A percentile compares a stretch with the other conserved stretches of the same genome.
These are phyloP conservation scores for Chrysomallon squamiferum DNA, from an alignment of 1,140 invertebrate genomes.

Conservation along the genomic window DNA sequence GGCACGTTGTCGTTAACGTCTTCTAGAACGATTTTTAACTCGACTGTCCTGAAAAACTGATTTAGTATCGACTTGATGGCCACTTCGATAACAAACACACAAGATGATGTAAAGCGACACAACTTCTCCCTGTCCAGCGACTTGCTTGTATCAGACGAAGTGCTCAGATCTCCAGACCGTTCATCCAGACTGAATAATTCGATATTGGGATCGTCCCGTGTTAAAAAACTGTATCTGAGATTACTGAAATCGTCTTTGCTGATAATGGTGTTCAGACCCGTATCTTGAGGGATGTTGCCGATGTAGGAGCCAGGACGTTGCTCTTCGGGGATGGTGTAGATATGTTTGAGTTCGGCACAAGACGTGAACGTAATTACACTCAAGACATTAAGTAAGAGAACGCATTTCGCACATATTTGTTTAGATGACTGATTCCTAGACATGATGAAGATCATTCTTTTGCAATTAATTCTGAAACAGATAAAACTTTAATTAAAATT, in stretches of 20 bases:
- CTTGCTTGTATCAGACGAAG: slow-evolving; percentile 1
- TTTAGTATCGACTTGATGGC: slow-evolving; percentile 15
- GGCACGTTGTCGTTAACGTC: slow-evolving; percentile 95
- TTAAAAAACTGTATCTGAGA: slow-evolving; percentile 27
- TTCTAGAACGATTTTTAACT: slow-evolving; percentile 26
- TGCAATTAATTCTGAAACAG: no score
- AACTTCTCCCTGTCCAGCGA: slow-evolving; percentile 30
- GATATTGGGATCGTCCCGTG: slow-evolving; percentile 6
- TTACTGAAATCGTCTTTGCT: slow-evolving; percentile 10
- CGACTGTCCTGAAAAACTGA: slow-evolving; percentile 23
- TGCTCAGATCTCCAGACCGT: slow-evolving; percentile 83
- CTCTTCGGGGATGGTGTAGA: slow-evolving; percentile 30
- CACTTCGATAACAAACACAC: slow-evolving; percentile 21
- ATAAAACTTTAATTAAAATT: no score
- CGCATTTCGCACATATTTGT: no score
- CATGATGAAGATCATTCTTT: no score
- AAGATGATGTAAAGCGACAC: slow-evolving; percentile 14
- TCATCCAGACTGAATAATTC: slow-evolving; percentile 81
- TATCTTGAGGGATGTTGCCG: slow-evolving; percentile 41
- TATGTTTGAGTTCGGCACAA: background rate
- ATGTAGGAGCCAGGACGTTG: slow-evolving; percentile 18
- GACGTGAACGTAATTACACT: no score
- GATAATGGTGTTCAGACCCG: slow-evolving; percentile 22
- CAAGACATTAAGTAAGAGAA: no score
- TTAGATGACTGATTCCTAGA: no score